Percentiles rank a stretch among this genome's conserved stretches.
Conservation (phyloP, 64 coral and sea anemone genomes). For the Stichodactyla helianthus region DNA sequence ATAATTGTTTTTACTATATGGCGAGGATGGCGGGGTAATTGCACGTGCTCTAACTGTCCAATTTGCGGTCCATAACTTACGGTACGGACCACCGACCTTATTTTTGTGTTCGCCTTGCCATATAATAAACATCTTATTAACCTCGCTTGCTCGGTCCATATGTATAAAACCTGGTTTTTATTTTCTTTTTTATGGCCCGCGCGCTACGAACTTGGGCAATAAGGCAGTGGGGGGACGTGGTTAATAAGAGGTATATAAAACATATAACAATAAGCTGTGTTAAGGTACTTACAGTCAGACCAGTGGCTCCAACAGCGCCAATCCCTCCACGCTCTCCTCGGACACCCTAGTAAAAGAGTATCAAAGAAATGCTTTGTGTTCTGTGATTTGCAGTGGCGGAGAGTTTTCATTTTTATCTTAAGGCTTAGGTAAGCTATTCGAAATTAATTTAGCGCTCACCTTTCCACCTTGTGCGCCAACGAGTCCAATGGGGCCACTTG, state of each 20-base stretch:
- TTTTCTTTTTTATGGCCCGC: too few relatives aligned
- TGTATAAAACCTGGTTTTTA: too few relatives aligned
- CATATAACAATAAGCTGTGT: neutral
- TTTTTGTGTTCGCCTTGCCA: too few relatives aligned
- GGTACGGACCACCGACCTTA: too few relatives aligned
- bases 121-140: too few relatives aligned
- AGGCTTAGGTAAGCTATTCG: neutral
- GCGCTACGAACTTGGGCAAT: too few relatives aligned
- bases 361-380: neutral
- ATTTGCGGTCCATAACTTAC: too few relatives aligned
- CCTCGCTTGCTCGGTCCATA: too few relatives aligned
- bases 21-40: too few relatives aligned
- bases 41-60: too few relatives aligned
- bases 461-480: slow-evolving; percentile 25
- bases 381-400: neutral
- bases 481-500: slow-evolving; percentile 14
- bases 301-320: slow-evolving; percentile 16
- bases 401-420: neutral
- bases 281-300: slow-evolving; percentile 9
- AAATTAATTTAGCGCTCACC: neutral
- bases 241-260: neutral
- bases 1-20: too few relatives aligned
- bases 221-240: too few relatives aligned
- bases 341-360: slow-evolving; percentile 20
- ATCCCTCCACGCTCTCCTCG: slow-evolving; percentile 15